Base-by-base conservation (phyloP, 2,113 vertebrate genomes). In the Notarius quadriscutis region DNA sequence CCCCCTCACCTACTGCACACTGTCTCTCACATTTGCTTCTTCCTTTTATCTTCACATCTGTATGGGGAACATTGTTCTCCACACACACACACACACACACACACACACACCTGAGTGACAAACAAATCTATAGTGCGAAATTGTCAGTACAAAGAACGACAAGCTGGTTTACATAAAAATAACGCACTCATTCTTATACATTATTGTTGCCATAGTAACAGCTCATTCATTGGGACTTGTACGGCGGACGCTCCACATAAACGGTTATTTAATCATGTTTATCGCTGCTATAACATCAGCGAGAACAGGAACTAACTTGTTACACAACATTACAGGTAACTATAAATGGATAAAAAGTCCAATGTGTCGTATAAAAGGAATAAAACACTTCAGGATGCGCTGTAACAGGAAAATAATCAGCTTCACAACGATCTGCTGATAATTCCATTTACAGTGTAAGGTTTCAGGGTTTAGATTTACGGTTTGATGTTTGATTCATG, bases 1-100 rank as follows among this genome's bases (percentile, higher is more conserved):
- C 7, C 20, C 60, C 14, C 63, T 82, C 81, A 14, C 51, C 65
- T 71, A 58, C 58, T 79, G 51, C 78, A 22, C 57, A 57, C 84
- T 53, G 57, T 50, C n/a, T 65, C 75, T 87, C 80, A 72, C 86
- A 57, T 41, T 22, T 48, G 53, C n/a, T 50, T 84, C 15, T 50
- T 80, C 20, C 82, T 81, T 88, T 88, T 57, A 86, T 86, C 63
- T 82, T 41, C 60, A 86, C 62, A 83, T 84, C 51, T 30, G 69
- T 87, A 83, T 25, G 27, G 41, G 57, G 20, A n/a, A 17, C 63
- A 57, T 7, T 51, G 22, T 77, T 51, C 22, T 51, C 1, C 20
- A 41, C 15, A 22, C 27, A 34, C 55, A 62, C 55, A 75, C n/a
- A 75, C 12, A 74, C 69, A 84, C 34, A 74, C 72, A 30, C 51